Evolutionary conservation across 2,888 invertebrate species (phyloP), one percentile per base, ranked within the genome.

Genomic region (Synergus umbraculus): DNA sequence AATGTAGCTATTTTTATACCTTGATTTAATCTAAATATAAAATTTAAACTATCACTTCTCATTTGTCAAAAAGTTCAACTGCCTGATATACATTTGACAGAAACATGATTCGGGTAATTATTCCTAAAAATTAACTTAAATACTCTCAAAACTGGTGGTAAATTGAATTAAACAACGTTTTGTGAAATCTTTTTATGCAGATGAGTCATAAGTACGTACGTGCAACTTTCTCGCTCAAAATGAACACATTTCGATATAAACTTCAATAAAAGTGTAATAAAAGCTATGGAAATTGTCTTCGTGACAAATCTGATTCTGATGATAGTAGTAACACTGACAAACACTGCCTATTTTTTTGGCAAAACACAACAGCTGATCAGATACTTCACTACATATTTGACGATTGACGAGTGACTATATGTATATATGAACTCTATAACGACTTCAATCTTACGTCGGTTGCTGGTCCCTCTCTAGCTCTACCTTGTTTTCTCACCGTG

Each of bases 111-210:
- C 9, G 22, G 22, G 12, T 60, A 22, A 60, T 10, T 60, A 60
- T 60, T 60, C 9, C 8, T 4, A 60, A 60, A 8, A 60, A 60
- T 60, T 22, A 18, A 0, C 22, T n/a, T 13, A 29, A 2, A 29
- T 29, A 22, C 60, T 60, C 60, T 46, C 29, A 22, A 73, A n/a
- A 29, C 29, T 73, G 29, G 15, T 49, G 37, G 37, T 37, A 49
- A 69, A 54, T 49, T 69, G n/a, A 73, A 73, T 73, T 73, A 73
- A 73, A 54, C 10, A 73, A 73, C 69, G 67, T 67, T 54, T 58
- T 78, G 66, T 78, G 78, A 79, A 76, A 79, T 76, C 79, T 79
- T 79, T 79, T 76, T 58, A 60, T 79, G 46, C 54, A 76, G 66
- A 76, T 79, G 79, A 79, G 79, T 79, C 79, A 79, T 76, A 76